phyloP scores from a whole-genome alignment of 1,140 invertebrate genomes.

The Anastrepha ludens region DNA sequence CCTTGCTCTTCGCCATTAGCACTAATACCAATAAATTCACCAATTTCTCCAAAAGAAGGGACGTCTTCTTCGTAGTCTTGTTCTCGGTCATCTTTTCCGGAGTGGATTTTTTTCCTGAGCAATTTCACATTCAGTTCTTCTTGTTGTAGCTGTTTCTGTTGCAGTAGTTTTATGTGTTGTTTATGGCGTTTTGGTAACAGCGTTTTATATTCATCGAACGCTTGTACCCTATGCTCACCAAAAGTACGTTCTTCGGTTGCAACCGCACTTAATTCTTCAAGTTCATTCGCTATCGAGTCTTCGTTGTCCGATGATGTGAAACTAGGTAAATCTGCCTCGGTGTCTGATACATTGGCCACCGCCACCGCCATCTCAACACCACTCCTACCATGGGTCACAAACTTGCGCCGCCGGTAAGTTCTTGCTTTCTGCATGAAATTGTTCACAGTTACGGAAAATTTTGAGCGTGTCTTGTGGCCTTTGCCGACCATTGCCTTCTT shows the following conservation, averaged over 20 bases:
- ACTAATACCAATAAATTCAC: neutral
- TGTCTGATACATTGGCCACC: conserved; percentile 63
- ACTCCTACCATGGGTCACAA: conserved; percentile 25
- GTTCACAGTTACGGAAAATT: conserved; percentile 67
- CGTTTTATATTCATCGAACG: neutral
- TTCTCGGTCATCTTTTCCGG: neutral
- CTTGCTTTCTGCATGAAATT: conserved; percentile 71
- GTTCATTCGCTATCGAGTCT: conserved; percentile 58
- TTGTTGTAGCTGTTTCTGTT: neutral
- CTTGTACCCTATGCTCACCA: neutral
- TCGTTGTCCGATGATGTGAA: conserved; percentile 66
- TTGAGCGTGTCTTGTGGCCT: conserved; percentile 61
- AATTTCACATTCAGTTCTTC: neutral
- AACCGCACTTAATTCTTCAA: conserved; percentile 2
- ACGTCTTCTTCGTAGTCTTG: neutral
- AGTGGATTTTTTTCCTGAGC: neutral
- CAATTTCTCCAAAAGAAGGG: neutral
- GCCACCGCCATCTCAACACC: conserved; percentile 59
- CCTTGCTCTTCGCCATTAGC: neutral
- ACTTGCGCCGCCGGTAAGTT: conserved; percentile 69
- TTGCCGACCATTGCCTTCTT: conserved; percentile 45
- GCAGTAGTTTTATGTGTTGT: neutral
- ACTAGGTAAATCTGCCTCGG: conserved; percentile 62
- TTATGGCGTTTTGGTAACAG: neutral
- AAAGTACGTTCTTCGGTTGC: neutral